Base-by-base conservation (phyloP, 2,113 vertebrate genomes). In the Pseudopipra pipra region DNA sequence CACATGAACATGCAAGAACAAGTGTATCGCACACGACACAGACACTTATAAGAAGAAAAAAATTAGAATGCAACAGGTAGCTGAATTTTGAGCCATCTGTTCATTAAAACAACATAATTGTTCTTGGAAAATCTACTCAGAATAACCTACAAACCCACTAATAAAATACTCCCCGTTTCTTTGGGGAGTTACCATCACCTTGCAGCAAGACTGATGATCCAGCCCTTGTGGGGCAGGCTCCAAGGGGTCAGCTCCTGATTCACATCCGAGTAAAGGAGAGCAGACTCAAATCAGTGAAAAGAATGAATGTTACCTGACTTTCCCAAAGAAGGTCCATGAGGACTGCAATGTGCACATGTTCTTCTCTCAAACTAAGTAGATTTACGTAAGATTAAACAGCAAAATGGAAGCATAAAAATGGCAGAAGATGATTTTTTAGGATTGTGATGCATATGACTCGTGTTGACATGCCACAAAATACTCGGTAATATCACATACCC, bases 391-490 rank as follows among this genome's bases (percentile, higher is more conserved):
- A 74, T 82, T 66, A 73, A 89, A 70, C 39, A 25, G 46, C 46
- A 87, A 89, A 93, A 85, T 70, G 52, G 54, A 96, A 83, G 33
- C 27, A 90, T 70, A 70, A 90, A 85, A 84, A 84, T 37, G 68
- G 72, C 39, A 92, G 83, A 84, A 52, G 14, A 87, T 81, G 66
- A 78, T 74, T 81, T 62, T 88, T 94, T 65, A 88, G 79, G 90
- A 41, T 9, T 18, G 55, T n/a, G 35, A 71, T 71, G 35, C 22
- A 19, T 89, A 75, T 85, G 83, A 90, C 72, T 90, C 47, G 56
- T 56, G 67, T 88, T 91, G 94, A 88, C 44, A 41, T 72, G 52
- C 47, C 75, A 78, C 79, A 96, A 86, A 90, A 88, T 84, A 83
- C 47, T 47, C 58, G 55, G 77, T 78, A 94, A 95, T 95, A 88